Evolutionary conservation across 2,888 invertebrate genomes (phyloP).

Genomic region (Cyrtodaria siliqua): DNA sequence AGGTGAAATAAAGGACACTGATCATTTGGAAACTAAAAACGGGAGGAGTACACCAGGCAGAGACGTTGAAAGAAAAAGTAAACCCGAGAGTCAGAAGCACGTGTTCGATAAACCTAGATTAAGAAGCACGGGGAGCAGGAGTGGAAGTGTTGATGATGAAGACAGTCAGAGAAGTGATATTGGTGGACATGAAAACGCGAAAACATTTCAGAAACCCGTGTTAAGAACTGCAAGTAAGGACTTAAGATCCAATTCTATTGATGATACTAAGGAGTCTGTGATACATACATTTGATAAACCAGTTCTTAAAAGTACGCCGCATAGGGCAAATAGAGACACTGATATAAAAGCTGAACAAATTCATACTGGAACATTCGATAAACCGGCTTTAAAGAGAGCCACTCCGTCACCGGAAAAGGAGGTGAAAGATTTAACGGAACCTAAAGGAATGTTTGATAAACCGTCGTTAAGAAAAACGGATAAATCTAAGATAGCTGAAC

Average conservation of each 20-base stretch:
- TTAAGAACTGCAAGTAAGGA: slow-evolving; percentile 39
- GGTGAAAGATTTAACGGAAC: slow-evolving; percentile 29
- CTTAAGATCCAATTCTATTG: slow-evolving; percentile 21
- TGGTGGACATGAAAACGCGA: slow-evolving; percentile 30
- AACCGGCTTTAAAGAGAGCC: slow-evolving; percentile 50
- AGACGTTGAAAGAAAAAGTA: slow-evolving; percentile 29
- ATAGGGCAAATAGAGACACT: not conserved
- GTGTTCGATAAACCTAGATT: slow-evolving; percentile 64
- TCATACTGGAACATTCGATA: slow-evolving; percentile 45
- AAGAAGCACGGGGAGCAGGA: slow-evolving; percentile 19
- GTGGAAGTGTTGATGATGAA: slow-evolving; percentile 4
- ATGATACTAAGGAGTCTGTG: slow-evolving; percentile 4
- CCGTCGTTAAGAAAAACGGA: slow-evolving; percentile 57
- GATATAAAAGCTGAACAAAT: slow-evolving; percentile 1
- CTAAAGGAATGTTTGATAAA: slow-evolving; percentile 66
- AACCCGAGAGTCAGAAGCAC: not conserved
- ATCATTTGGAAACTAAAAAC: slow-evolving; percentile 7
- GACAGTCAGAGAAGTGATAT: not conserved
- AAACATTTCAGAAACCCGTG: slow-evolving; percentile 58
- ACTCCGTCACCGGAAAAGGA: slow-evolving; percentile 58
- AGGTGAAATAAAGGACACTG: not conserved
- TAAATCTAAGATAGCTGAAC: slow-evolving; percentile 12
- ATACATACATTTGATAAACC: slow-evolving; percentile 57
- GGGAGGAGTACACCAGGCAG: slow-evolving; percentile 44
- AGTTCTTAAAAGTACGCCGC: slow-evolving; percentile 26